phyloP scores from a whole-genome alignment of 2,797 vertebrate genomes.

The Glyptemys insculpta region DNA sequence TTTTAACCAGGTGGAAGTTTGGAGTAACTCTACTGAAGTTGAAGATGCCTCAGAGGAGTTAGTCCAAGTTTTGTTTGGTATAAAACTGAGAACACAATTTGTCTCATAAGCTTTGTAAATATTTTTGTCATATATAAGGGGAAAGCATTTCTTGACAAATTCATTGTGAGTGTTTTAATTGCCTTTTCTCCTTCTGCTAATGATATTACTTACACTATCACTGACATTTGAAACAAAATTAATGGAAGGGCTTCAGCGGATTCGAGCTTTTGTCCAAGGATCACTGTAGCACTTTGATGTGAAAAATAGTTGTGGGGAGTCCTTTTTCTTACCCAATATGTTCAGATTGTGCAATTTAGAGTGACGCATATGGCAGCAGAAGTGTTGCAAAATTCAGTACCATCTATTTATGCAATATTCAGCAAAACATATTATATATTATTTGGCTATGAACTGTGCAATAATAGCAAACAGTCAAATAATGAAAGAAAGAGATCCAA shows the following conservation, averaged over 20 bases:
- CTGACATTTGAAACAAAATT: conserved; percentile 10
- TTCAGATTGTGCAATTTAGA: not conserved
- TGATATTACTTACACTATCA: not conserved
- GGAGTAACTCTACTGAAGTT: not conserved
- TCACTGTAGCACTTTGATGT: conserved; percentile 9
- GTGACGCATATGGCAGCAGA: not conserved
- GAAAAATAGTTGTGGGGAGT: not conserved
- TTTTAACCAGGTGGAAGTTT: not conserved
- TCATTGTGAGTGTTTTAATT: not conserved
- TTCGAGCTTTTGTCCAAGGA: conserved; percentile 13
- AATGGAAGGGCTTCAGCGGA: not conserved
- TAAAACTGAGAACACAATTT: not conserved
- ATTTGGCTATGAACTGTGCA: not conserved
- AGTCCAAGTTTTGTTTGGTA: not conserved
- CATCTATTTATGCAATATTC: not conserved
- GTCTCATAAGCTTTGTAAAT: not conserved
- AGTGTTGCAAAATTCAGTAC: conserved; percentile 20
- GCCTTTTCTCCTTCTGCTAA: not conserved
- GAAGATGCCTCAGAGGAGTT: not conserved
- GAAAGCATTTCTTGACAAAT: not conserved
- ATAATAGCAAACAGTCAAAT: not conserved
- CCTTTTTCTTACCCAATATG: conserved; percentile 14
- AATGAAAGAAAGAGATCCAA: conserved; percentile 6
- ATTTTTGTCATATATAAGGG: not conserved
- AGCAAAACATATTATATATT: not conserved